phyloP scores from a whole-genome alignment of 2,888 invertebrate species.

The Oithona nana region DNA sequence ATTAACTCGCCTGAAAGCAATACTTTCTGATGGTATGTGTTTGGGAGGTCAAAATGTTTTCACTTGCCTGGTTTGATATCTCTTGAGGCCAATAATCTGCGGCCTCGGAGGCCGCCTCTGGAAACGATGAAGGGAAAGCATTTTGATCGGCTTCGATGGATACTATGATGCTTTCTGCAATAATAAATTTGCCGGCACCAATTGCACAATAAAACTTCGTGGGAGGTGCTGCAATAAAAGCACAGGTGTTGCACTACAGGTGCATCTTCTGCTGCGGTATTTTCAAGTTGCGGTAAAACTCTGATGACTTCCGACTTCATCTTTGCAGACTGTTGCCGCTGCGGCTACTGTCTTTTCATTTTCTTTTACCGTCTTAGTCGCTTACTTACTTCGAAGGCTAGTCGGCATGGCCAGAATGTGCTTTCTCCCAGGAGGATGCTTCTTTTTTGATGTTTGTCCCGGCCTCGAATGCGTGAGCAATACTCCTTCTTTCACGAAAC shows the following conservation, averaged over 20 bases:
- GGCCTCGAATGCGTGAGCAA: no score
- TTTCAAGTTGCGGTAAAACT: neutral
- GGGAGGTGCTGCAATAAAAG: neutral
- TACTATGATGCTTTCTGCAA: conserved; percentile 1
- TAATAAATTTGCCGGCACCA: neutral
- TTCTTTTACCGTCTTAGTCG: no score
- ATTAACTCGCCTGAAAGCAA: neutral
- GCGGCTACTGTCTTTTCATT: no score
- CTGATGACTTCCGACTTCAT: neutral
- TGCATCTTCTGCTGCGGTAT: neutral
- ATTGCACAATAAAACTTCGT: neutral
- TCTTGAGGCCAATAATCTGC: neutral
- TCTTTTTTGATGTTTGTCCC: no score
- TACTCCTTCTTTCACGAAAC: no score
- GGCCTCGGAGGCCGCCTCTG: neutral
- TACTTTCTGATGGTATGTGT: no score
- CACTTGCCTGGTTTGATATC: no score
- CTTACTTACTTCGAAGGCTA: no score
- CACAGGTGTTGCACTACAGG: neutral
- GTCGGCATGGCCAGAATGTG: no score
- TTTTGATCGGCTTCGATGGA: neutral
- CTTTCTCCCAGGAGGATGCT: no score
- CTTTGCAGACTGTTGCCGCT: no score
- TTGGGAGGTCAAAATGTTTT: no score
- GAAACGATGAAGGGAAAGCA: neutral